phyloP scores from a whole-genome alignment of 2,113 vertebrate species.

The Peromyscus leucopus region DNA sequence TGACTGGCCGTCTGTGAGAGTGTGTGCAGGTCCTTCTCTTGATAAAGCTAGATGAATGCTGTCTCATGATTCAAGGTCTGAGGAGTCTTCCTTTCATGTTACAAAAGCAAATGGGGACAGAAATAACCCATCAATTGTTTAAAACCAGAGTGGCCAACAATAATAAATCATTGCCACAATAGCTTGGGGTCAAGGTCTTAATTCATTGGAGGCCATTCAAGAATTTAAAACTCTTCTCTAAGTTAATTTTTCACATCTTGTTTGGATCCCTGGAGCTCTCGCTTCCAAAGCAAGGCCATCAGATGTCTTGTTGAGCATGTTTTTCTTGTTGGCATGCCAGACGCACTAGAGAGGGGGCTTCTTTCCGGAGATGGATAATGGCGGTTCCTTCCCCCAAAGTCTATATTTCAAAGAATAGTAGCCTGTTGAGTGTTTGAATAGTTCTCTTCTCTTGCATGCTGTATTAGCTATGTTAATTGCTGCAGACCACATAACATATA shows the following conservation, averaged over 20 bases:
- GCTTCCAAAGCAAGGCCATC: slow-evolving; percentile 67
- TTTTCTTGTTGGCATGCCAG: slow-evolving; percentile 67
- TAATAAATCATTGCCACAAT: slow-evolving; percentile 76
- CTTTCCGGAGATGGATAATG: slow-evolving; percentile 1
- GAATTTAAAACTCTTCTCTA: slow-evolving; percentile 73
- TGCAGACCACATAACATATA: slow-evolving; percentile 22
- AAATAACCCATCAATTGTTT: slow-evolving; percentile 76
- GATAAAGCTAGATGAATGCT: slow-evolving; percentile 12
- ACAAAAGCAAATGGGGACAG: slow-evolving; percentile 78
- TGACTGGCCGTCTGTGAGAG: background rate
- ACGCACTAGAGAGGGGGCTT: background rate
- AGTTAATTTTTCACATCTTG: slow-evolving; percentile 80
- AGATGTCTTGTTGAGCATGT: slow-evolving; percentile 22
- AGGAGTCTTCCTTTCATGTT: slow-evolving; percentile 67
- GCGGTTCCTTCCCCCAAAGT: background rate
- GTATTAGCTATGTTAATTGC: slow-evolving; percentile 32
- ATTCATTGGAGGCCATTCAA: slow-evolving; percentile 77
- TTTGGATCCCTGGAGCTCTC: slow-evolving; percentile 63
- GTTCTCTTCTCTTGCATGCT: slow-evolving; percentile 35
- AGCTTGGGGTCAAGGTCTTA: slow-evolving; percentile 70
- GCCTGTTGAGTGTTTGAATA: background rate
- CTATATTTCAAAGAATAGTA: slow-evolving; percentile 29
- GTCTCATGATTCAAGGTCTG: slow-evolving; percentile 46
- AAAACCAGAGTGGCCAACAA: slow-evolving; percentile 75
- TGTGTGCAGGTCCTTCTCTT: background rate